These are phyloP conservation scores for Gephyroberyx darwinii DNA, from an alignment of 2,797 vertebrate species.

Conservation along the genomic window DNA sequence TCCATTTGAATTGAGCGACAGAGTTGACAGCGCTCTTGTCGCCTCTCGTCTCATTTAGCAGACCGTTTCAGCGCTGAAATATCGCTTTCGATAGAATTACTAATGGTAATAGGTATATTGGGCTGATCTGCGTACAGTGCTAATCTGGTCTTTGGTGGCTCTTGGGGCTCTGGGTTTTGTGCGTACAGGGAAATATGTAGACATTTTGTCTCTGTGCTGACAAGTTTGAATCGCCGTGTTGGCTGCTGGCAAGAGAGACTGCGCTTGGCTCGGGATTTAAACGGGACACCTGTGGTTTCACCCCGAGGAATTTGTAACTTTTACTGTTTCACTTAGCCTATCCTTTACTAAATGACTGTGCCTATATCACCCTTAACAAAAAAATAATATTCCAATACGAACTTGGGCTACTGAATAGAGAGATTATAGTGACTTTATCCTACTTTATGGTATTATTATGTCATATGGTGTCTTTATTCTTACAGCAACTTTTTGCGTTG, in stretches of 20 bases:
- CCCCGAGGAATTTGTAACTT: slow-evolving; percentile 27
- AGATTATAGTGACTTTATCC: not conserved
- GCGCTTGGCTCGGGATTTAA: slow-evolving; percentile 17
- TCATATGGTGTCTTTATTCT: too few species aligned
- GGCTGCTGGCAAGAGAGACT: slow-evolving; percentile 48
- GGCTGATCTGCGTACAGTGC: not conserved
- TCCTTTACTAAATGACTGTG: not conserved
- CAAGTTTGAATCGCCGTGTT: slow-evolving; percentile 57
- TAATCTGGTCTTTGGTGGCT: not conserved
- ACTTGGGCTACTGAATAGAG: too few species aligned
- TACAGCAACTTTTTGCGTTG: too few species aligned
- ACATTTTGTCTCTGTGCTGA: slow-evolving; percentile 51
- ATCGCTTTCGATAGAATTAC: slow-evolving; percentile 71
- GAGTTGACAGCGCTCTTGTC: slow-evolving; percentile 29
- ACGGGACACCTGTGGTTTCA: slow-evolving; percentile 67
- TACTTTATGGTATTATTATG: too few species aligned
- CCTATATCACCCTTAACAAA: slow-evolving; percentile 4
- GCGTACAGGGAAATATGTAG: slow-evolving; percentile 22
- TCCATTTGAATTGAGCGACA: slow-evolving; percentile 28
- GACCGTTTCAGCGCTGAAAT: slow-evolving; percentile 20
- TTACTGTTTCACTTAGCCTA: slow-evolving; percentile 3
- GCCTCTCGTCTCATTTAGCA: not conserved
- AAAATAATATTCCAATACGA: too few species aligned
- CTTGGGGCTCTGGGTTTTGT: not conserved
- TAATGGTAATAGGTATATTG: slow-evolving; percentile 46